phyloP scores from a whole-genome alignment of 2,888 invertebrate genomes.

The Nephrocerus scutellatus region DNA sequence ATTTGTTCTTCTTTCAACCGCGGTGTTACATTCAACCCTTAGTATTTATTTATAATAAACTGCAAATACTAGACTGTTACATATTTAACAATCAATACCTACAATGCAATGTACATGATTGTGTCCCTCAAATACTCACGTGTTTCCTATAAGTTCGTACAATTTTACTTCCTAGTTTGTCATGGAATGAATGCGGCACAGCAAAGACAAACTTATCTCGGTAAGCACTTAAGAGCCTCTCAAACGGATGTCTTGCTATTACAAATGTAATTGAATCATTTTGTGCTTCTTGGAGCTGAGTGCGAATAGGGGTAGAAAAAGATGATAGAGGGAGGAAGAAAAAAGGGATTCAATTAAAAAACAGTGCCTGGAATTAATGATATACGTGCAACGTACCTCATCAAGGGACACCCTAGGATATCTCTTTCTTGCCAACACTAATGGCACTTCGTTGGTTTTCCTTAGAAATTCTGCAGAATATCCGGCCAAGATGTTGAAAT shows the following conservation, averaged over 20 bases:
- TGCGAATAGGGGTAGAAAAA: slow-evolving; percentile 4
- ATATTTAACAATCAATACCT: no score
- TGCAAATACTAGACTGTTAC: no score
- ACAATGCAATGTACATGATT: no score
- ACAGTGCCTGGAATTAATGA: slow-evolving; percentile 1
- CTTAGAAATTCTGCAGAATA: slow-evolving; percentile 70
- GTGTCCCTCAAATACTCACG: no score
- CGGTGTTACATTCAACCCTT: no score
- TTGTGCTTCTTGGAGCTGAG: slow-evolving; percentile 62
- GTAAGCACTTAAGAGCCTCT: slow-evolving; percentile 72
- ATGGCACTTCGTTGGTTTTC: slow-evolving; percentile 69
- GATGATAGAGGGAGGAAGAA: slow-evolving; percentile 1
- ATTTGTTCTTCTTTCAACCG: no score
- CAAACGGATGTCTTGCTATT: slow-evolving; percentile 75
- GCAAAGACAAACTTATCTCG: slow-evolving; percentile 79
- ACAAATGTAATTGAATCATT: slow-evolving; percentile 72
- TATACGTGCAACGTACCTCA: slow-evolving; percentile 43
- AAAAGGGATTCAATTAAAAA: slow-evolving; percentile 5
- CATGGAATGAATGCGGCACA: slow-evolving; percentile 73
- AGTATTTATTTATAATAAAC: no score
- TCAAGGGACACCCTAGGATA: slow-evolving; percentile 69
- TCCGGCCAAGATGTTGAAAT: slow-evolving; percentile 79
- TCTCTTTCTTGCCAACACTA: slow-evolving; percentile 69
- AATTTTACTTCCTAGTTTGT: slow-evolving; percentile 71
- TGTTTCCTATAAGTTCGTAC: slow-evolving; percentile 62